A percentile compares a stretch with the other conserved stretches of the same genome.
These are phyloP conservation scores for Rhyacichthys aspro DNA, from an alignment of 2,797 vertebrate genomes.

Conservation along the genomic window DNA sequence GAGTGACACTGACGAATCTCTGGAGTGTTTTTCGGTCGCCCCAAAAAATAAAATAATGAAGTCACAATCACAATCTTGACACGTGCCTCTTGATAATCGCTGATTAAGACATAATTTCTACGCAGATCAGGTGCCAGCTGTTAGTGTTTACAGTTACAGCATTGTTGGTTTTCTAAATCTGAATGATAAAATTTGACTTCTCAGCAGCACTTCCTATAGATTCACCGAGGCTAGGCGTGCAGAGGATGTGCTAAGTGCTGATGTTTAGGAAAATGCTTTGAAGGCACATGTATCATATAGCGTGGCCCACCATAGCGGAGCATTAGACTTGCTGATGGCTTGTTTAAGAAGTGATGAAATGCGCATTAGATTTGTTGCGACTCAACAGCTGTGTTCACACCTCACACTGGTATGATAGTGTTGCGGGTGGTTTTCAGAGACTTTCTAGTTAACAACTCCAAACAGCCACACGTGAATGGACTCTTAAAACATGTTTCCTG, in stretches of 20 bases:
- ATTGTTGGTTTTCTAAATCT: constrained; percentile 58
- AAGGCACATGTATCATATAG: constrained; percentile 68
- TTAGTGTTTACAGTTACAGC: constrained; percentile 62
- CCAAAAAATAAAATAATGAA: constrained; percentile 39
- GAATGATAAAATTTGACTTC: constrained; percentile 58
- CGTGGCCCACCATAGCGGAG: constrained; percentile 45
- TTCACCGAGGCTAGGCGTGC: constrained; percentile 48
- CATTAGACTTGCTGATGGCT: constrained; percentile 76
- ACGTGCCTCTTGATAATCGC: constrained; percentile 56
- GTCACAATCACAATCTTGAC: constrained; percentile 41
- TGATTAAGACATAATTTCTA: constrained; percentile 61
- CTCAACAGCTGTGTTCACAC: constrained; percentile 74
- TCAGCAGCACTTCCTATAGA: constrained; percentile 58
- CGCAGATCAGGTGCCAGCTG: constrained; percentile 36
- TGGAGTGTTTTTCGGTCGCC: constrained; percentile 39
- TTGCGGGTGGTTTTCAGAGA: constrained; percentile 57
- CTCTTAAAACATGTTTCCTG: constrained; percentile 24
- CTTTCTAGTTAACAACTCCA: constrained; percentile 42
- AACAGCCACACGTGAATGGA: constrained; percentile 29
- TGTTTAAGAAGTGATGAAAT: constrained; percentile 77
- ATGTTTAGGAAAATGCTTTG: constrained; percentile 73
- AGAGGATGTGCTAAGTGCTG: constrained; percentile 71
- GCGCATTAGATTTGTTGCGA: constrained; percentile 68
- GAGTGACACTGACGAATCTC: constrained; percentile 61
- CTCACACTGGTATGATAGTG: constrained; percentile 51